Conservation (phyloP, 2,888 invertebrate genomes). For the Cybosia mesomella region DNA sequence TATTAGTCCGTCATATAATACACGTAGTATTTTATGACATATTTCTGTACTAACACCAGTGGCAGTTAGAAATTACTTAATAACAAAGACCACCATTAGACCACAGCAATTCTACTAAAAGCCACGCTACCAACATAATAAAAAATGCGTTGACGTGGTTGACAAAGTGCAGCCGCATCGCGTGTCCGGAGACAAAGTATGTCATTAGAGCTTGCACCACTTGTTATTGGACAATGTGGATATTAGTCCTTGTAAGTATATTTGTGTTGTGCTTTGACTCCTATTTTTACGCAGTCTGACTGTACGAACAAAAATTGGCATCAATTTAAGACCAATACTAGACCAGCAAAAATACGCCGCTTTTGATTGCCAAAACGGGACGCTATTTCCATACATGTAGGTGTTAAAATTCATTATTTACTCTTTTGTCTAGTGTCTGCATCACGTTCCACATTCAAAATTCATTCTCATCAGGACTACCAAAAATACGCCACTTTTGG, state of each 20-base stretch:
- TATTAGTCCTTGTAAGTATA: conserved; percentile 39
- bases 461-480: too few relatives aligned
- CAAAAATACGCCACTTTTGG: too few relatives aligned
- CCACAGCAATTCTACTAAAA: conserved; percentile 50
- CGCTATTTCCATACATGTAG: too few relatives aligned
- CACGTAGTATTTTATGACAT: background rate
- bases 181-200: conserved; percentile 45
- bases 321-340: too few relatives aligned
- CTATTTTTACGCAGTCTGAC: too few relatives aligned
- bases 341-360: too few relatives aligned
- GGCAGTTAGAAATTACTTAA: conserved; percentile 20
- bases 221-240: conserved; percentile 27
- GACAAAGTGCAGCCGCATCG: conserved; percentile 64
- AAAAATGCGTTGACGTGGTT: conserved; percentile 65
- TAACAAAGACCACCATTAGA: conserved; percentile 22
- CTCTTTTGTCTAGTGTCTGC: too few relatives aligned
- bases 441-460: too few relatives aligned
- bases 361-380: too few relatives aligned
- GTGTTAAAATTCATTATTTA: too few relatives aligned
- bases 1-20: background rate
- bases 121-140: conserved; percentile 51
- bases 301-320: too few relatives aligned
- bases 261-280: background rate
- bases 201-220: conserved; percentile 42
- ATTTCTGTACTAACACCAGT: conserved; percentile 8